Evolutionary conservation across 2,888 invertebrate genomes (phyloP), one percentile per base, ranked within the genome.

Genomic region (Papilio gigon): DNA sequence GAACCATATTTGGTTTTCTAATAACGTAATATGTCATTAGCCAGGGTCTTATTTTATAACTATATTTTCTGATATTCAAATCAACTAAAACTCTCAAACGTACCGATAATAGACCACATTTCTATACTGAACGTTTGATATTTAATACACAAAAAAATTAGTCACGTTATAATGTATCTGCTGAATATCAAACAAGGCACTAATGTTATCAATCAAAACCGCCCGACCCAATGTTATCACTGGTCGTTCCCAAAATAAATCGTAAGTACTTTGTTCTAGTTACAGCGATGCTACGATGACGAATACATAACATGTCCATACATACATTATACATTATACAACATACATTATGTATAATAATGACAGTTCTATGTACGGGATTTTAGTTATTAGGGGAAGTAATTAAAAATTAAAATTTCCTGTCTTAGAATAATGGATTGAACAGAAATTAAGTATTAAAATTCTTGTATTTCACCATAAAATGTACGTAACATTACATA

Each of bases 231-330:
- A 56, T 22, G 53, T 67, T 61, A 67, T 67, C 67, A 67, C 37
- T 14, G 12, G 30, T 67, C 33, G 67, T 67, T 40, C 67, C 67
- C 17, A 62, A 67, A 67, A 67, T 67, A 67, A 67, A 67, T 22
- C 62, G 40, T 33, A 42, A 42, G 67, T 59, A 62, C 56, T 62
- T 62, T 22, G 62, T 42, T 30, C 67, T 61, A 56, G 67, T 67
- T 22, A 62, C 62, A 50, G 37, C 60, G 11, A 53, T 56, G 17
- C 11, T 35, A 65, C 35, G n/a, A 37, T 60, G 66, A 50, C 20
- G 37, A 65, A 65, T 30, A 27, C 30, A 44, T 44, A 42, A 62
- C 44, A 62, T 62, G n/a, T n/a, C n/a, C n/a, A 44, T 30, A 3
- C 53, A 50, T 4, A 50, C 50, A 12, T 12, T 5, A 1, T 2